These are phyloP conservation scores for Mythimna lalbum DNA, from an alignment of 2,888 invertebrate genomes.

Conservation along the genomic window DNA sequence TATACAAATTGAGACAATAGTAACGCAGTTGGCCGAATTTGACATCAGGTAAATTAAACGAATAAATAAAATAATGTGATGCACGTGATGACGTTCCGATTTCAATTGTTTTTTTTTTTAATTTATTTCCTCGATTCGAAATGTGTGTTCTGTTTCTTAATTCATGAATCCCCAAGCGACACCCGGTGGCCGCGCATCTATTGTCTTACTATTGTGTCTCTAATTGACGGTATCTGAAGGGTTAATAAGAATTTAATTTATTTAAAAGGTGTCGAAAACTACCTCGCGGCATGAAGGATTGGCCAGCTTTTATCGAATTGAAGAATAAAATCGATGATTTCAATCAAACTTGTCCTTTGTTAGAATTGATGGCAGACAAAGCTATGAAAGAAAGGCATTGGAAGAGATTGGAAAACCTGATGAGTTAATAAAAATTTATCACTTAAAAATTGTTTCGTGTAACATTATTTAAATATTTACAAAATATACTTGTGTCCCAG, in stretches of 20 bases:
- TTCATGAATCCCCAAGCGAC: no score
- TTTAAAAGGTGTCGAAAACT: conserved; percentile 94
- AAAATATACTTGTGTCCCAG: conserved; percentile 63
- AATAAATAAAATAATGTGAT: no score
- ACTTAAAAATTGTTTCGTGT: background rate
- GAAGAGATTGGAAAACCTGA: conserved; percentile 90
- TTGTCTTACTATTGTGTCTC: no score
- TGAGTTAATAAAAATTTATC: conserved; percentile 74
- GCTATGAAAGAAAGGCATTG: conserved; percentile 96
- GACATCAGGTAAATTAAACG: conserved; percentile 92
- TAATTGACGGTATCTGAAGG: no score
- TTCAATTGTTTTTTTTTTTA: no score
- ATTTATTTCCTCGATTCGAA: no score
- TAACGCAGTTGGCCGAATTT: conserved; percentile 95
- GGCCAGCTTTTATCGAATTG: conserved; percentile 96
- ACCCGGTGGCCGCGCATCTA: no score
- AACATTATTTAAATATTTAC: background rate
- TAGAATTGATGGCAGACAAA: conserved; percentile 97
- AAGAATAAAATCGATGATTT: conserved; percentile 98
- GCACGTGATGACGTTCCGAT: no score
- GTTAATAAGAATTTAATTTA: background rate
- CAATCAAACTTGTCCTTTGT: conserved; percentile 95
- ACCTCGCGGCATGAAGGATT: conserved; percentile 96
- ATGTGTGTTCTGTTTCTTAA: no score
- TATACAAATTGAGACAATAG: conserved; percentile 95